These are phyloP conservation scores for Dione juno DNA, from an alignment of 2,888 invertebrate genomes.

Conservation along the genomic window DNA sequence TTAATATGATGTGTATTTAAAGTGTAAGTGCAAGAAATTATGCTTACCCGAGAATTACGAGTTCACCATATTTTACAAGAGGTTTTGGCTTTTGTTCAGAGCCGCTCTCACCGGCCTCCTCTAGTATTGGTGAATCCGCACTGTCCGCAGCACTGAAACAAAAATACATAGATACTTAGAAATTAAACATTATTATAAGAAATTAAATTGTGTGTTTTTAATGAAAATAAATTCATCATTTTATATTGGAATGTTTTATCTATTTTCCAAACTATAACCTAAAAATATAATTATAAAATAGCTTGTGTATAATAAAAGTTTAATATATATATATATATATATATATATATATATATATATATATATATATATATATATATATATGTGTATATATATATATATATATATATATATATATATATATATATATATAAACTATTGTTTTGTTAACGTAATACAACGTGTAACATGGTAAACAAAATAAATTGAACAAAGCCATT, in stretches of 20 bases:
- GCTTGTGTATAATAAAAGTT: no score
- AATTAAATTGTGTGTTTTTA: not conserved
- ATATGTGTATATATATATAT: no score
- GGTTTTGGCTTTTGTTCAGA: conserved; percentile 90
- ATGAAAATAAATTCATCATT: not conserved
- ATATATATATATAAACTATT: no score
- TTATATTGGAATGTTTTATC: not conserved
- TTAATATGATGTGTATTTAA: not conserved
- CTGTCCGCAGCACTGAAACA: conserved; percentile 81
- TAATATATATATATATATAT: no score
- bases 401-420: no score
- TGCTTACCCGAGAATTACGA: conserved; percentile 95
- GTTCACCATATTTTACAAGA: conserved; percentile 94
- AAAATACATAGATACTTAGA: conserved; percentile 14
- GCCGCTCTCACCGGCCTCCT: conserved; percentile 89
- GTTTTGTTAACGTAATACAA: conserved; percentile 10
- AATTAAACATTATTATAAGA: not conserved
- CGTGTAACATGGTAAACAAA: conserved; percentile 4
- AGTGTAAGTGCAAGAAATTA: not conserved
- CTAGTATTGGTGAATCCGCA: conserved; percentile 89
- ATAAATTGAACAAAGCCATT: conserved; percentile 21
- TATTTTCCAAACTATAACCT: no score
- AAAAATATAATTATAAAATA: no score
- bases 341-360: no score
- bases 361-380: no score